A percentile compares a stretch with the other conserved stretches of the same genome.
phyloP scores from a whole-genome alignment of 2,888 invertebrate species.

The Netelia inedita region DNA sequence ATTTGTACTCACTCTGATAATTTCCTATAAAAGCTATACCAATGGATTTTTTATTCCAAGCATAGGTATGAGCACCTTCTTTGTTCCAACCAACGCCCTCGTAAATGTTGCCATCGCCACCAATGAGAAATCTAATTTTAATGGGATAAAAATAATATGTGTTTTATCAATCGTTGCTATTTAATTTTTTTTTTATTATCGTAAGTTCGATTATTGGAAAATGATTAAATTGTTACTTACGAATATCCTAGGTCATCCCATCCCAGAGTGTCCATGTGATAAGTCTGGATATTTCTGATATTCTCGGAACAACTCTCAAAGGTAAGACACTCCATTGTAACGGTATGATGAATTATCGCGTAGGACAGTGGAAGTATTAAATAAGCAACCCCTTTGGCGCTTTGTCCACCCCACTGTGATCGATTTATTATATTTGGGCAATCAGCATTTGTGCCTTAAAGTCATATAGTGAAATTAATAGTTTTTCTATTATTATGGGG shows the following conservation, averaged over 20 bases:
- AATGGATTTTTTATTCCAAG: conserved; percentile 88
- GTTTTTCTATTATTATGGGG: not conserved
- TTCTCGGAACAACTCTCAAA: conserved; percentile 84
- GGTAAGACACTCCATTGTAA: conserved; percentile 85
- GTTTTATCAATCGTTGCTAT: conserved; percentile 1
- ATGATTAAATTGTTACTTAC: conserved; percentile 83
- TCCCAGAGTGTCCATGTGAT: conserved; percentile 85
- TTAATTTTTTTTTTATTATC: not conserved
- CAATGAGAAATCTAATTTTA: conserved; percentile 87
- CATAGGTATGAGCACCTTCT: conserved; percentile 87
- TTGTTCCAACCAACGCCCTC: conserved; percentile 89
- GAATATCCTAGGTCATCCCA: conserved; percentile 88
- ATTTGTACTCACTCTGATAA: conserved; percentile 73
- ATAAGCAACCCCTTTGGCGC: conserved; percentile 86
- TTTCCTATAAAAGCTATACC: conserved; percentile 88
- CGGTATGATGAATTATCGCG: conserved; percentile 88
- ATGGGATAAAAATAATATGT: not conserved
- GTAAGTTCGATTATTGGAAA: not conserved
- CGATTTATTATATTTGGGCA: conserved; percentile 87
- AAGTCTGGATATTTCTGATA: conserved; percentile 85
- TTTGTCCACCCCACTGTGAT: conserved; percentile 88
- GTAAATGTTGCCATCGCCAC: conserved; percentile 89
- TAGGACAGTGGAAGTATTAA: conserved; percentile 86
- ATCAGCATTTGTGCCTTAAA: conserved; percentile 3
- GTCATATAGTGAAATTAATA: not conserved